Evolutionary conservation across 2,797 vertebrate genomes (phyloP).

Genomic region (Phataginus tetradactyla): DNA sequence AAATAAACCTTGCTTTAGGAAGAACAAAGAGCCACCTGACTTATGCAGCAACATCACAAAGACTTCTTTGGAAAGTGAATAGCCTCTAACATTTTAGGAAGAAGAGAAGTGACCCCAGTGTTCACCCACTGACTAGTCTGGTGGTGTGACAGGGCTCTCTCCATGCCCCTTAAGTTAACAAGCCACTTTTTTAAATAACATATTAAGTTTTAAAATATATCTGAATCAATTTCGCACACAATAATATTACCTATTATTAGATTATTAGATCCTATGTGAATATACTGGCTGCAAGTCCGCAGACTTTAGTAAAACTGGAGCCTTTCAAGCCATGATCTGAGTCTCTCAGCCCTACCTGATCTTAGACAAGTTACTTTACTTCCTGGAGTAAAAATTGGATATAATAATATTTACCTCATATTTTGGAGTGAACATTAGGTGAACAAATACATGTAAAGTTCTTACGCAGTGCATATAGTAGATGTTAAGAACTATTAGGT

Average conservation of each 20-base stretch:
- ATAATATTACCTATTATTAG: not conserved
- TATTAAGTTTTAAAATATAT: not conserved
- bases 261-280: not conserved
- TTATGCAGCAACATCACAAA: not conserved
- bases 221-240: not conserved
- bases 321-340: not conserved
- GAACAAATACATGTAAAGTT: not conserved
- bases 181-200: not conserved
- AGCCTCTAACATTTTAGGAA: not conserved
- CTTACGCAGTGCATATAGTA: not conserved
- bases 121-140: not conserved
- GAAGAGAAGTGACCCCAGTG: not conserved
- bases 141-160: not conserved
- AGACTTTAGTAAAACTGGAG: not conserved
- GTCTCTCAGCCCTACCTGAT: not conserved
- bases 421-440: not conserved
- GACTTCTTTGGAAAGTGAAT: not conserved
- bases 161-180: not conserved
- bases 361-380: not conserved
- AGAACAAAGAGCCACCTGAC: not conserved
- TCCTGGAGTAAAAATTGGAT: not conserved
- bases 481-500: not conserved
- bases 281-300: not conserved
- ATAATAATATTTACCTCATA: not conserved
- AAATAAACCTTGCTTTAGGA: slow-evolving; percentile 16